Evolutionary conservation across 2,113 vertebrate species (phyloP).

Genomic region (Oreochromis tanganicae): DNA sequence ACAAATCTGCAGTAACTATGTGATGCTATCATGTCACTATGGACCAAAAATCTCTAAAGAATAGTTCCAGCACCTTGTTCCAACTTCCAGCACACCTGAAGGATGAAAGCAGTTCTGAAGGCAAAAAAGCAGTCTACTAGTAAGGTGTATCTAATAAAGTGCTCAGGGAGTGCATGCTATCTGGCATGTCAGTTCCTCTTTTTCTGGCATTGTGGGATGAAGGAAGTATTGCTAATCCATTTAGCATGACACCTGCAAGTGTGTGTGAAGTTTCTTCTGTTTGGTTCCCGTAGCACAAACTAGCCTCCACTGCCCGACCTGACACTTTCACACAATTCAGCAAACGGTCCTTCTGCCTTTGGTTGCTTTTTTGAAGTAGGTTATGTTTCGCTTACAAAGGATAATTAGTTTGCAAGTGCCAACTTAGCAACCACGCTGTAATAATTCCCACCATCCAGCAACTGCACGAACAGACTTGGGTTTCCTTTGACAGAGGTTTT

Average conservation of each 20-base stretch:
- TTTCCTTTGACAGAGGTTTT: not conserved
- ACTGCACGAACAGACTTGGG: accelerated
- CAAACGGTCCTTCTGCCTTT: not conserved
- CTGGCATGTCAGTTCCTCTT: not conserved
- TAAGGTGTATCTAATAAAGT: not conserved
- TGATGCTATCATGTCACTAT: not conserved
- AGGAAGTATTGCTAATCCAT: not conserved
- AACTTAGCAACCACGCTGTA: not conserved
- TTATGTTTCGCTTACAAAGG: not conserved
- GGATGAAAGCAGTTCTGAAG: not conserved
- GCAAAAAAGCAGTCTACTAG: not conserved
- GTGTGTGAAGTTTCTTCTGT: not conserved
- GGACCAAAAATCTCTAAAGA: not conserved
- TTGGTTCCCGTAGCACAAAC: not conserved
- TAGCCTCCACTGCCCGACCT: not conserved
- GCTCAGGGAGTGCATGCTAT: not conserved
- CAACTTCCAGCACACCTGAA: not conserved
- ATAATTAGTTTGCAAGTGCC: not conserved
- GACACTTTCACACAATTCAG: not conserved
- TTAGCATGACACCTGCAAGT: not conserved
- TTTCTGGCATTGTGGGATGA: not conserved
- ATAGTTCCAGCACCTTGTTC: not conserved
- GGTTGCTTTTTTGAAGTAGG: not conserved
- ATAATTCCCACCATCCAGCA: not conserved
- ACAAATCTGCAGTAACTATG: not conserved